Percentiles rank a stretch among this genome's conserved stretches.
Conservation (phyloP, 2,797 vertebrate genomes). For the Darevskia mixta region DNA sequence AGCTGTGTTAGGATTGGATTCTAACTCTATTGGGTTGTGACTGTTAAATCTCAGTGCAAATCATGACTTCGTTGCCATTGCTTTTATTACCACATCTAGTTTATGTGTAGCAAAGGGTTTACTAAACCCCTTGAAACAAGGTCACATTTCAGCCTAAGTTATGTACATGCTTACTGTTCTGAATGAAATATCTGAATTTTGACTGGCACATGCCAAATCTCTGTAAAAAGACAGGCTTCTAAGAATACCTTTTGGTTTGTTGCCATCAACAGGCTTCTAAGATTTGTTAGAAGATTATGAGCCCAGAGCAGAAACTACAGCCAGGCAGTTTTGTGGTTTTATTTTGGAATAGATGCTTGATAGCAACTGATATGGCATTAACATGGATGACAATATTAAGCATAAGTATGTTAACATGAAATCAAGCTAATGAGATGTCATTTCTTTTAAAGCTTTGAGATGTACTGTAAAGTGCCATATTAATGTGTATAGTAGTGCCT, state of each 20-base stretch:
- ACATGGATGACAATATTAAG: not conserved
- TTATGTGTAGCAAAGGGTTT: slow-evolving; percentile 26
- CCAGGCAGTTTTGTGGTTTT: not conserved
- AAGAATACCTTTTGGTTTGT: slow-evolving; percentile 35
- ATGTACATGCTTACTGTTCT: not conserved
- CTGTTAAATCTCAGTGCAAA: not conserved
- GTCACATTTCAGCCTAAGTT: not conserved
- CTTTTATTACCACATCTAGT: not conserved
- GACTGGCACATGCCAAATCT: not conserved
- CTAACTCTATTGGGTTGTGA: not conserved
- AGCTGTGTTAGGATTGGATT: too few species aligned
- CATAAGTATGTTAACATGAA: not conserved
- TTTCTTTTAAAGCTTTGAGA: not conserved
- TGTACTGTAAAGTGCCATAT: not conserved
- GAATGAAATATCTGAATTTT: not conserved
- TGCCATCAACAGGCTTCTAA: not conserved
- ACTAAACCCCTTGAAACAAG: not conserved
- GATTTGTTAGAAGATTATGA: slow-evolving; percentile 33
- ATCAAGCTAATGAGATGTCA: slow-evolving; percentile 2
- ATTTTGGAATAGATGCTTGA: not conserved
- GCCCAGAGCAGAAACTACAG: slow-evolving; percentile 22
- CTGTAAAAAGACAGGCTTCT: slow-evolving; percentile 11
- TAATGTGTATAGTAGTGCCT: slow-evolving; percentile 20
- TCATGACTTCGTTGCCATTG: not conserved
- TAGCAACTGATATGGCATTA: not conserved